phyloP scores from a whole-genome alignment of 2,888 invertebrate genomes.

The Aphodius granarius region DNA sequence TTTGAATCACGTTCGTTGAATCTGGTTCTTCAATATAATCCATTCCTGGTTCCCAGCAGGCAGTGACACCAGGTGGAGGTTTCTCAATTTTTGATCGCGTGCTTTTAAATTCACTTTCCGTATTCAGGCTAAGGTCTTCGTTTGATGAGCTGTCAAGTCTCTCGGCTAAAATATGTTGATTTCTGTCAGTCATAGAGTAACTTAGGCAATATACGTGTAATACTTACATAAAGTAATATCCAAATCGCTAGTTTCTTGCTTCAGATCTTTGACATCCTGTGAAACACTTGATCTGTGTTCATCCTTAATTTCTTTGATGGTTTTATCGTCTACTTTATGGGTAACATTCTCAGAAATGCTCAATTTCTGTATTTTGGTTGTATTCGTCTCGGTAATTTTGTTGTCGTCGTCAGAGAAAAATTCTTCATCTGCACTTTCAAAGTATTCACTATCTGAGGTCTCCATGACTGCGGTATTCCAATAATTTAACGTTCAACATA shows the following conservation, averaged over 20 bases:
- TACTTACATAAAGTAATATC: background rate
- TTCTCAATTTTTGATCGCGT: background rate
- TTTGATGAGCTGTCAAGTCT: background rate
- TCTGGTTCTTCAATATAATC: background rate
- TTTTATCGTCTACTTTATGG: background rate
- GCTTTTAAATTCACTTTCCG: background rate
- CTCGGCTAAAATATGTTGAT: background rate
- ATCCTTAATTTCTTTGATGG: background rate
- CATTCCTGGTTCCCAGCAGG: slow-evolving; percentile 13
- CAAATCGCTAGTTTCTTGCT: background rate
- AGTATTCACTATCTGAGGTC: slow-evolving; percentile 74
- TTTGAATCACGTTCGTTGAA: background rate
- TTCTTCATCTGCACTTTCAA: slow-evolving; percentile 74
- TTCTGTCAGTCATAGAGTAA: background rate
- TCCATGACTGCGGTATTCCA: slow-evolving; percentile 56
- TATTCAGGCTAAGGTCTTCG: background rate
- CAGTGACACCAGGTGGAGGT: background rate
- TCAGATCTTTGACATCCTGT: background rate
- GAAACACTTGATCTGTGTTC: background rate
- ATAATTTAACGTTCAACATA: background rate
- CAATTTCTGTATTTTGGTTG: background rate
- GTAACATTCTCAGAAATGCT: background rate
- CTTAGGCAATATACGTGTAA: background rate
- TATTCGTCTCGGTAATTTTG: background rate
- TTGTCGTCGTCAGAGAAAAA: slow-evolving; percentile 24